phyloP scores from a whole-genome alignment of 64 coral and sea anemone species.

The Dendronephthya gigantea region DNA sequence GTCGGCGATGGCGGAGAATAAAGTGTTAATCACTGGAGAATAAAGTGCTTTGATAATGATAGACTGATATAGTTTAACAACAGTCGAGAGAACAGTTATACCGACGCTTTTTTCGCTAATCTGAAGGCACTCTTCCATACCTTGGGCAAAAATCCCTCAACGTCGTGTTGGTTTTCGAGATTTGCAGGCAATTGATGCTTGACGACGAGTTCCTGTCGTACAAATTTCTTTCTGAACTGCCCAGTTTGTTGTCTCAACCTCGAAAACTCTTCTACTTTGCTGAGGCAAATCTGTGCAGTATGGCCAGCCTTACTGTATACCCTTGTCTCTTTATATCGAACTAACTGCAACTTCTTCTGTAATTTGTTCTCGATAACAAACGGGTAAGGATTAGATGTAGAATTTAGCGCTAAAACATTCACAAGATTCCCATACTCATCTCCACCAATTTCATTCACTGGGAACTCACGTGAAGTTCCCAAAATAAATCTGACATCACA shows the following conservation, averaged over 20 bases:
- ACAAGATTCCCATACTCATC: not conserved
- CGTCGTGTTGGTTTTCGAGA: not conserved
- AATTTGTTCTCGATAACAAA: not conserved
- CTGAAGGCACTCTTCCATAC: not conserved
- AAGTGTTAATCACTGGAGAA: too few relatives aligned
- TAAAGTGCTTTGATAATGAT: too few relatives aligned
- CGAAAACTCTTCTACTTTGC: not conserved
- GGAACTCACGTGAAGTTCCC: conserved; percentile 7
- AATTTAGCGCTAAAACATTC: not conserved
- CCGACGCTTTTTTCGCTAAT: not conserved
- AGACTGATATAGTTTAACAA: not conserved
- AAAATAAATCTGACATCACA: conserved; percentile 10
- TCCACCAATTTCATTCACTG: not conserved
- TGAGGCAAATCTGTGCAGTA: not conserved
- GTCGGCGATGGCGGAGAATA: too few relatives aligned
- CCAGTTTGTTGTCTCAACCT: not conserved
- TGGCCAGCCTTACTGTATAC: not conserved
- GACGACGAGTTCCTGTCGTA: not conserved
- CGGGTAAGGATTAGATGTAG: not conserved
- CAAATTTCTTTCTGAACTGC: not conserved
- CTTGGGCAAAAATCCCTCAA: not conserved
- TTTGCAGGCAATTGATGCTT: not conserved
- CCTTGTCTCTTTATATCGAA: not conserved
- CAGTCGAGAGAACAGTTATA: not conserved
- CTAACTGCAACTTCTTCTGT: not conserved